These are phyloP conservation scores for Pterophyllum scalare DNA, from an alignment of 2,113 vertebrate species.

Conservation along the genomic window DNA sequence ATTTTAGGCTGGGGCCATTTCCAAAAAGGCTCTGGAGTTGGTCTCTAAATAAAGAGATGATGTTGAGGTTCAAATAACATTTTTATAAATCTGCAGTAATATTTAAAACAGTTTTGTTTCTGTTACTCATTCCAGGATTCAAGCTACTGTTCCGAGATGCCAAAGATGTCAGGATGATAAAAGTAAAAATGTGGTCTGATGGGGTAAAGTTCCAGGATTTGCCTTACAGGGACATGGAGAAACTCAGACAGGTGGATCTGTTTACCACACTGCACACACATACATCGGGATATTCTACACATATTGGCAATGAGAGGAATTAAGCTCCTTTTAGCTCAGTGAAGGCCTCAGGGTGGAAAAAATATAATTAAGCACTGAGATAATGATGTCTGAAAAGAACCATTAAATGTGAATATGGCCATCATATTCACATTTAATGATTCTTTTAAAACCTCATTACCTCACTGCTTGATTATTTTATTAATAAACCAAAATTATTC, in stretches of 20 bases:
- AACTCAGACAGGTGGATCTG: conserved; percentile 86
- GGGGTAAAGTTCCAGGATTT: conserved; percentile 80
- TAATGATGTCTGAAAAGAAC: too few species aligned
- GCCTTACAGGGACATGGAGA: conserved; percentile 93
- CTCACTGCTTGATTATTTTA: too few species aligned
- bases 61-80: background rate
- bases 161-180: conserved; percentile 84
- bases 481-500: too few species aligned
- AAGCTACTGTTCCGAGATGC: conserved; percentile 82
- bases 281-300: background rate
- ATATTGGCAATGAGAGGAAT: background rate
- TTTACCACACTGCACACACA: background rate
- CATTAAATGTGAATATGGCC: too few species aligned
- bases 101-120: background rate
- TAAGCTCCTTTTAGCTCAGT: background rate
- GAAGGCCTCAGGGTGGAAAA: too few species aligned
- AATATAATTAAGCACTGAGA: too few species aligned
- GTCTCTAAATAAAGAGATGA: background rate
- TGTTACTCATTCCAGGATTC: conserved; percentile 79
- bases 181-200: conserved; percentile 74
- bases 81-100: background rate
- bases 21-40: background rate
- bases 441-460: too few species aligned
- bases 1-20: too few species aligned
- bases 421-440: too few species aligned